Percentiles rank a stretch among this genome's conserved stretches.
Conservation (phyloP, 1,140 invertebrate species). For the Euwallacea similis region DNA sequence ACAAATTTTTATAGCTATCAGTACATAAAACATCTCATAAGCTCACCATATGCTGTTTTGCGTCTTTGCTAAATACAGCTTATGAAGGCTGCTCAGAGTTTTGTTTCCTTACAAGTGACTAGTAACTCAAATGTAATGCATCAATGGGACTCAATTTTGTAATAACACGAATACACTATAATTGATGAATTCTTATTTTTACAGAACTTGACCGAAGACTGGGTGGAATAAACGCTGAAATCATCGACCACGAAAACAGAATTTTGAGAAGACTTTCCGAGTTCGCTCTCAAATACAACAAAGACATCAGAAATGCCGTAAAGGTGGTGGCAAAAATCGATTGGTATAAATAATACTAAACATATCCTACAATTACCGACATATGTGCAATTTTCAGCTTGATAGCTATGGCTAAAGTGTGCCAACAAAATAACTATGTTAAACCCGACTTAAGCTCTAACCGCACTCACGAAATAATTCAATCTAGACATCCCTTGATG, state of each 20-base stretch:
- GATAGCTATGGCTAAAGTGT: conserved; percentile 70
- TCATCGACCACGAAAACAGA: conserved; percentile 73
- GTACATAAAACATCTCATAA: no score
- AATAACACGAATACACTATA: background rate
- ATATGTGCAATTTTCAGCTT: conserved; percentile 58
- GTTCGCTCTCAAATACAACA: conserved; percentile 64
- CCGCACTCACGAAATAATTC: conserved; percentile 66
- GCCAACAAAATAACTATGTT: conserved; percentile 71
- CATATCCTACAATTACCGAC: background rate
- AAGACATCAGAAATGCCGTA: conserved; percentile 63
- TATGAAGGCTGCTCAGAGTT: no score
- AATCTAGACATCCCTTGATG: conserved; percentile 79
- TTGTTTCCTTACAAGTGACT: background rate
- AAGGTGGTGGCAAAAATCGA: conserved; percentile 72
- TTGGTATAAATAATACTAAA: conserved; percentile 59
- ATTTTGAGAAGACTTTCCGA: conserved; percentile 72
- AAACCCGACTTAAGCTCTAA: conserved; percentile 66
- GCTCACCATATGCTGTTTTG: no score
- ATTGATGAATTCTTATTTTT: conserved; percentile 12
- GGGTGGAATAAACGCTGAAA: conserved; percentile 75
- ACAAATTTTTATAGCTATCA: no score
- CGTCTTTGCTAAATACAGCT: no score
- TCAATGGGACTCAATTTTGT: background rate
- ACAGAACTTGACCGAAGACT: conserved; percentile 74
- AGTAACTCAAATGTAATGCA: background rate